Evolutionary conservation across 2,888 invertebrate genomes (phyloP), one percentile per base, ranked within the genome.

Genomic region (Eilema sororculum): DNA sequence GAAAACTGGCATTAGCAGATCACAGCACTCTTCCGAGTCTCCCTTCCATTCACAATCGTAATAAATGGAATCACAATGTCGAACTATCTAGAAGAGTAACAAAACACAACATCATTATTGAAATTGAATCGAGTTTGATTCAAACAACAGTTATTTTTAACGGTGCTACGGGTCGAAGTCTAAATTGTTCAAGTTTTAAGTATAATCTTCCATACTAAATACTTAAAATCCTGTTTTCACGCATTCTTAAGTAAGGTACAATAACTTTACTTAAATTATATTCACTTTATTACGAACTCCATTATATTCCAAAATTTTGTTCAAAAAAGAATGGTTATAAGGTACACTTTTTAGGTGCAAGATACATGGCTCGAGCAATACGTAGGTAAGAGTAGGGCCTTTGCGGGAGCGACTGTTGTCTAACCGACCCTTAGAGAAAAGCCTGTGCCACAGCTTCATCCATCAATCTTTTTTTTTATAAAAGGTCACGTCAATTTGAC

Each of bases 1-100:
- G 79, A 97, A 97, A n/a, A 97, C 96, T 0, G 97, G 97, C 69
- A 95, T 93, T 65, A 97, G 96, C 71, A 96, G 92, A 24, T 96
- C 95, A 83, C 97, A 97, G 83, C 97, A 97, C 74, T 96, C 94
- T 71, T 96, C 96, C 0, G 94, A 90, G 80, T 96, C 96, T n/a
- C 96, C 96, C 83, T 97, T 97, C 94, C 96, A 97, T 79, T 95
- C 95, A 84, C 97, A 97, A 33, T 95, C 95, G 52, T 93, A 91
- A 69, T 97, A 95, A 56, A 96, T 86, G 13, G 96, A 94, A 77
- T 97, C 96, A 80, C 97, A 97, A 58, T 93, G 95, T 56, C 95
- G 93, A 67, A 96, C 96, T 63, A 97, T 91, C 96, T 97, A 78
- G 20, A 81, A 84, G 28, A 13, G n/a, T 20, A 61, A 65, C 56